A percentile compares a stretch with the other conserved stretches of the same genome.
These are phyloP conservation scores for Ephydatia muelleri DNA, from an alignment of 37 sponge, comb jelly and placozoan genomes.

Conservation along the genomic window DNA sequence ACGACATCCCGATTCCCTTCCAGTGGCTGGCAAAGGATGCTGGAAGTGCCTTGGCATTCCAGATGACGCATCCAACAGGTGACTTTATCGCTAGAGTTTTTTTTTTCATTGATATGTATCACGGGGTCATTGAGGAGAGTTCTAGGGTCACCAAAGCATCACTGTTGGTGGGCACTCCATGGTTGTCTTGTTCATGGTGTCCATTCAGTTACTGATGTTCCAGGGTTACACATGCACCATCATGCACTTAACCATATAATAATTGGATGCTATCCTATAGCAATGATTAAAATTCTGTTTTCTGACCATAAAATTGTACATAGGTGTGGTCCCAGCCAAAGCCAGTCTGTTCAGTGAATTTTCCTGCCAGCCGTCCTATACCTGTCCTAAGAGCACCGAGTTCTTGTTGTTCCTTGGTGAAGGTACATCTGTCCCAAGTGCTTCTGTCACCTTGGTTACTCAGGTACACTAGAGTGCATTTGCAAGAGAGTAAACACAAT, in stretches of 20 bases:
- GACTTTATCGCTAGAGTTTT: neutral
- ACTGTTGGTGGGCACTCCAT: too few species aligned
- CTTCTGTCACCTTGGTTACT: too few species aligned
- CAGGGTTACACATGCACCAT: too few species aligned
- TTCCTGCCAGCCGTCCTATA: conserved; percentile 52
- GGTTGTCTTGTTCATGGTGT: too few species aligned
- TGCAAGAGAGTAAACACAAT: neutral
- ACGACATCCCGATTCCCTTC: conserved; percentile 40
- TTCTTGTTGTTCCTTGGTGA: conserved; percentile 50
- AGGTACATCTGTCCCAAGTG: neutral
- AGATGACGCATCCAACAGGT: conserved; percentile 44
- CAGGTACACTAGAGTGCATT: too few species aligned
- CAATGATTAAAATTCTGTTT: too few species aligned
- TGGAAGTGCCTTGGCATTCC: conserved; percentile 9
- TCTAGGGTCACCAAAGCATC: too few species aligned
- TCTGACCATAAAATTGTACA: neutral
- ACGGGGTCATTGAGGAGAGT: too few species aligned
- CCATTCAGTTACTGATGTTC: neutral
- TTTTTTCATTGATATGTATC: too few species aligned
- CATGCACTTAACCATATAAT: too few species aligned
- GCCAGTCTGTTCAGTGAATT: conserved; percentile 70
- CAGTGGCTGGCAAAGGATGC: conserved; percentile 47
- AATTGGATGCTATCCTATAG: too few species aligned
- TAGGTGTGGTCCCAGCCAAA: conserved; percentile 67
- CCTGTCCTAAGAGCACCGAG: conserved; percentile 31